A percentile compares a stretch with the other conserved stretches of the same genome.
Evolutionary conservation across 2,888 invertebrate genomes (phyloP).

Genomic region (Sarcophaga carnaria): DNA sequence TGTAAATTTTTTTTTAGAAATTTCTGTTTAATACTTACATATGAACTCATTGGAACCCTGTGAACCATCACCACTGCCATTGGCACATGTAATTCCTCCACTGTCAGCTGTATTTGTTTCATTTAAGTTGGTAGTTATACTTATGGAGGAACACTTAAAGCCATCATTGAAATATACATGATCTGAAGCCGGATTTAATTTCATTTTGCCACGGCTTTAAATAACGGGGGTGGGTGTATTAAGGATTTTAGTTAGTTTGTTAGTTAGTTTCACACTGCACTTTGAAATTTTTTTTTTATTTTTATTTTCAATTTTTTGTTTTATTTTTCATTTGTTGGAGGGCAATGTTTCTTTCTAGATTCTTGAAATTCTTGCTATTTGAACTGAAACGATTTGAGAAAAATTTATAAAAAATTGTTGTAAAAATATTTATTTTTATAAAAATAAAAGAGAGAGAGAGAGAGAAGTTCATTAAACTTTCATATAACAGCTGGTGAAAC

Average conservation of each 20-base stretch:
- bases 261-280: no score
- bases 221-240: no score
- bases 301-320: background rate
- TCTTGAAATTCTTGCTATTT: no score
- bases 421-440: conserved; percentile 17
- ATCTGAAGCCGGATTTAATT: conserved; percentile 77
- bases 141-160: conserved; percentile 80
- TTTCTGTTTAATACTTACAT: conserved; percentile 76
- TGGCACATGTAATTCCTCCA: conserved; percentile 73
- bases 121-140: conserved; percentile 76
- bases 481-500: background rate
- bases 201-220: conserved; percentile 72
- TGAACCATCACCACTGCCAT: conserved; percentile 79
- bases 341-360: background rate
- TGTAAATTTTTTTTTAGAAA: no score
- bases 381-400: no score
- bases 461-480: conserved; percentile 47
- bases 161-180: conserved; percentile 81
- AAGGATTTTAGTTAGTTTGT: no score
- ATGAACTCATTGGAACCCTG: conserved; percentile 85
- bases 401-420: background rate
- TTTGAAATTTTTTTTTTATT: conserved; percentile 7
- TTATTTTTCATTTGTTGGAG: background rate
- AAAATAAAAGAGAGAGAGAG: background rate
- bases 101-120: conserved; percentile 75